Evolutionary conservation across 2,888 invertebrate species (phyloP).

Genomic region (Crematogaster levior): DNA sequence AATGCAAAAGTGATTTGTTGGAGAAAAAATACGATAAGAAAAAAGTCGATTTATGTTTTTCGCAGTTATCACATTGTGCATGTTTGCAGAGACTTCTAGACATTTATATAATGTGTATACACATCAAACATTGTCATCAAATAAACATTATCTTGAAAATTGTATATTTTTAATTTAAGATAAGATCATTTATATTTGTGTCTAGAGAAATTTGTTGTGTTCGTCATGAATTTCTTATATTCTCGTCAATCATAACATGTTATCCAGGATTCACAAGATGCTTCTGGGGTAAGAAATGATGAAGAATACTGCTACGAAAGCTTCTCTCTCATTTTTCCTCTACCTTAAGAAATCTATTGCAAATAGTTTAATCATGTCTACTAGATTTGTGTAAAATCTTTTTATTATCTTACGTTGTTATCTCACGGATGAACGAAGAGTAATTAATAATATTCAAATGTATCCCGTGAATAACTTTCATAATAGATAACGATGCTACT

Average conservation of each 20-base stretch:
- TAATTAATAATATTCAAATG: not conserved
- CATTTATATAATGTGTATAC: not conserved
- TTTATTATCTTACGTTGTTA: not conserved
- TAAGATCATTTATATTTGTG: conserved; percentile 19
- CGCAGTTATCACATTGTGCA: conserved; percentile 1
- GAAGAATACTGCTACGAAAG: not conserved
- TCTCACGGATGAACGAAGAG: not conserved
- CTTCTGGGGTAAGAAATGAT: conserved; percentile 7
- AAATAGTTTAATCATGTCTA: conserved; percentile 18
- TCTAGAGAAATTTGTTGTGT: conserved; percentile 8
- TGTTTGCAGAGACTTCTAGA: not conserved
- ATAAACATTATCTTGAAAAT: conserved; percentile 9
- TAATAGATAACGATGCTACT: conserved; percentile 65
- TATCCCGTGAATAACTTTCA: conserved; percentile 45
- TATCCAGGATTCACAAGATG: not conserved
- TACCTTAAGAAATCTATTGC: not conserved
- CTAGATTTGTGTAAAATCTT: not conserved
- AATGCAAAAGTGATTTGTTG: not conserved
- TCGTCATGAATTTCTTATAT: conserved; percentile 29
- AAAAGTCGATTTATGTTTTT: not conserved
- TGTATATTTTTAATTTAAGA: conserved; percentile 23
- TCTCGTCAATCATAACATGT: conserved; percentile 1
- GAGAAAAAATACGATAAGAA: conserved; percentile 11
- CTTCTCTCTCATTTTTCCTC: not conserved
- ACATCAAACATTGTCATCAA: not conserved